These are phyloP conservation scores for Epinephelus lanceolatus DNA, from an alignment of 2,113 vertebrate genomes.

Conservation along the genomic window DNA sequence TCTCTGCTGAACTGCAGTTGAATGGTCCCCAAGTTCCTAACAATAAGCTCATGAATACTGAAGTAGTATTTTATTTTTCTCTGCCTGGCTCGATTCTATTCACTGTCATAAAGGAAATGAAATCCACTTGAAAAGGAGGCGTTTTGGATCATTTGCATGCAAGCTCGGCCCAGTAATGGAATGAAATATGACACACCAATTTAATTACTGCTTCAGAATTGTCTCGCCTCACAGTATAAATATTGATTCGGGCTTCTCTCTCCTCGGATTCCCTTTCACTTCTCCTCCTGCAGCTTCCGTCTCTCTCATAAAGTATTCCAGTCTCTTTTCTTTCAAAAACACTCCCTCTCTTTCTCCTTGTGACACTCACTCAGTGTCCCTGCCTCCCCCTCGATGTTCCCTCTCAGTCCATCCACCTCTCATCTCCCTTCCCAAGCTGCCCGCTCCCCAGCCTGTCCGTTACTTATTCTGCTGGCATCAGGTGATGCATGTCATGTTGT, in stretches of 20 bases:
- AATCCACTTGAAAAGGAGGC: constrained; percentile 73
- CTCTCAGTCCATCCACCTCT: constrained; percentile 44
- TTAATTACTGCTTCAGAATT: constrained; percentile 82
- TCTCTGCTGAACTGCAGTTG: constrained; percentile 41
- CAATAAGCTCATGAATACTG: constrained; percentile 80
- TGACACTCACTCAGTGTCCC: constrained; percentile 21
- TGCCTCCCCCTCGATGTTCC: constrained; percentile 34
- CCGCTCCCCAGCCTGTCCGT: constrained; percentile 19
- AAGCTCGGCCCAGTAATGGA: constrained; percentile 72
- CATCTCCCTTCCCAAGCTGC: constrained; percentile 29
- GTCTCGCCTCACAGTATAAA: constrained; percentile 81
- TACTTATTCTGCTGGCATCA: constrained; percentile 58
- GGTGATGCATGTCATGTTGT: constrained; percentile 60
- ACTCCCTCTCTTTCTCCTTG: constrained; percentile 5
- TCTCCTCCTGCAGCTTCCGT: constrained; percentile 32
- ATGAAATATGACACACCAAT: constrained; percentile 83
- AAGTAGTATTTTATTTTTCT: constrained; percentile 69
- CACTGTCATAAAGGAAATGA: constrained; percentile 77
- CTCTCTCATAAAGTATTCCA: constrained; percentile 49
- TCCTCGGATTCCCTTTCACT: constrained; percentile 39
- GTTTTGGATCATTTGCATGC: constrained; percentile 79
- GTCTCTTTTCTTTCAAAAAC: constrained; percentile 32
- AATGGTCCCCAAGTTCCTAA: constrained; percentile 67
- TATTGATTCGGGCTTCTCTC: constrained; percentile 76
- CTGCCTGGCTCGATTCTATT: constrained; percentile 65